Percentiles rank a stretch among this genome's conserved stretches.
Conservation (phyloP, 2,797 vertebrate genomes). For the Rhinoraja longicauda region DNA sequence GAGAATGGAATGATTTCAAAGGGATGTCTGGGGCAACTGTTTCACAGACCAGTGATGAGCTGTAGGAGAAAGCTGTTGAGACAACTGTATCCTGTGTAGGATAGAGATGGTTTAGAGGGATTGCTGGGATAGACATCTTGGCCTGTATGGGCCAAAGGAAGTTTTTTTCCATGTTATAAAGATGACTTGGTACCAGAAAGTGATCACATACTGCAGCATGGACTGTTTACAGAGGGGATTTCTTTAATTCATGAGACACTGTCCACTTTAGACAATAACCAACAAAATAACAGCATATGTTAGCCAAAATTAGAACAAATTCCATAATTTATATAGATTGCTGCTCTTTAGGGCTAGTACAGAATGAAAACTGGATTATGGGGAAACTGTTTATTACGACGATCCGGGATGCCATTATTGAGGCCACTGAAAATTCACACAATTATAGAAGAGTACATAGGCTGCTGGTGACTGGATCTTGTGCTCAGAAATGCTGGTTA, state of each 20-base stretch:
- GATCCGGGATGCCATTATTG: neutral
- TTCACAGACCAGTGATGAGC: too few species aligned
- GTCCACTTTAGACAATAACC: neutral
- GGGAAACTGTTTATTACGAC: slow-evolving; percentile 27
- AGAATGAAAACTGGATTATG: neutral
- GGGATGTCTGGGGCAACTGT: too few species aligned
- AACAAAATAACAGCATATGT: slow-evolving; percentile 1
- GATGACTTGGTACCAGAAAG: neutral
- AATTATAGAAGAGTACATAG: slow-evolving; percentile 73
- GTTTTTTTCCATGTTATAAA: too few species aligned
- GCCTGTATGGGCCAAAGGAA: too few species aligned
- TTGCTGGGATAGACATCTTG: too few species aligned
- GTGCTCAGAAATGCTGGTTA: slow-evolving; percentile 59
- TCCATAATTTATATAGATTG: neutral
- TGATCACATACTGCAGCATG: neutral
- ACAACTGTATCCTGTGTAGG: too few species aligned
- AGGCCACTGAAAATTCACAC: slow-evolving; percentile 52
- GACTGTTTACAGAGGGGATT: neutral
- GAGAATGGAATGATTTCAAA: too few species aligned
- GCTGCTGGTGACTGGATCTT: slow-evolving; percentile 64
- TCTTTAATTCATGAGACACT: neutral
- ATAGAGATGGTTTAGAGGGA: too few species aligned
- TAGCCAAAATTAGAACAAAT: slow-evolving; percentile 3
- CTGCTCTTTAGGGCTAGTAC: neutral
- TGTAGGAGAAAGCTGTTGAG: too few species aligned